Percentiles rank a stretch among this genome's conserved stretches.
phyloP scores from a whole-genome alignment of 2,113 vertebrate species.

The Oreochromis tanganicae region DNA sequence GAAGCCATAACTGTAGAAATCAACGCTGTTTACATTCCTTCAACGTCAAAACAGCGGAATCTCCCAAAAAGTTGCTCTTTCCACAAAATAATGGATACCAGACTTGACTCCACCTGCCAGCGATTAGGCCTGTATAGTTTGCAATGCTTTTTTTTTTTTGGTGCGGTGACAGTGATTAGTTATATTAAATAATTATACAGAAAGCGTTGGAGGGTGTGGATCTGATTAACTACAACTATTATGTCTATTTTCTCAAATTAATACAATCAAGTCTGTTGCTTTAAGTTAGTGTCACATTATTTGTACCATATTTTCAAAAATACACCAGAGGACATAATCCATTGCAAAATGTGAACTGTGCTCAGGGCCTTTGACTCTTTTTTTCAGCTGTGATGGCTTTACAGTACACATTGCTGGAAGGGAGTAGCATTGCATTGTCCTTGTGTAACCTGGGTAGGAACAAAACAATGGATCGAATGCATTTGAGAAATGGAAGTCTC shows the following conservation, averaged over 20 bases:
- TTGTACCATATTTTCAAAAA: background rate
- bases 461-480: background rate
- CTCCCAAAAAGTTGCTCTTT: slow-evolving; percentile 51
- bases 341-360: slow-evolving; percentile 14
- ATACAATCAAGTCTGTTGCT: background rate
- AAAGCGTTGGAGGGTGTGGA: background rate
- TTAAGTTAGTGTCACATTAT: background rate
- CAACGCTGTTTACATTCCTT: slow-evolving; percentile 62
- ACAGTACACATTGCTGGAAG: background rate
- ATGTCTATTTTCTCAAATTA: background rate
- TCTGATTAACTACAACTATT: background rate
- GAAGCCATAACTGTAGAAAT: slow-evolving; percentile 41
- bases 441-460: background rate
- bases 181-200: background rate
- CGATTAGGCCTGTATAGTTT: background rate
- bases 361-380: background rate
- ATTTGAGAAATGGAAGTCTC: background rate
- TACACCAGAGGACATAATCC: background rate
- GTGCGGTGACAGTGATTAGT: background rate
- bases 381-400: slow-evolving; percentile 15
- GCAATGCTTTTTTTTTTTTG: background rate
- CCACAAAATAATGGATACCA: slow-evolving; percentile 61
- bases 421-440: slow-evolving; percentile 20
- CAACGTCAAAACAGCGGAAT: slow-evolving; percentile 58
- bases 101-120: slow-evolving; percentile 16